phyloP scores from a whole-genome alignment of 2,113 vertebrate genomes.

The Albula glossodonta region DNA sequence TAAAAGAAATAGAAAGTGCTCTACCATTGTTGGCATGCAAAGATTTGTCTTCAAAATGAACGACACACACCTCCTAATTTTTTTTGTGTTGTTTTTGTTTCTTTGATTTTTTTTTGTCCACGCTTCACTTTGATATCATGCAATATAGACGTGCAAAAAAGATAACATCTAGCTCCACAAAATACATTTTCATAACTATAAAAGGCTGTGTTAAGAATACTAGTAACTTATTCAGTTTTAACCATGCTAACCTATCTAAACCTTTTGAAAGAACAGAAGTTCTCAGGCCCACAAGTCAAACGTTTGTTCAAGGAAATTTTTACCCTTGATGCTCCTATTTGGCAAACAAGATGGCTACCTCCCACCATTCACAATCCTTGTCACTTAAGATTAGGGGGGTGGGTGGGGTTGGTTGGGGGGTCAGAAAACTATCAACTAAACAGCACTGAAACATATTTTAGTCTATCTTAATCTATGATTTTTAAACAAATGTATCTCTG shows the following conservation, averaged over 20 bases:
- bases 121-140: slow-evolving; percentile 77
- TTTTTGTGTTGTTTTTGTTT: slow-evolving; percentile 57
- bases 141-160: slow-evolving; percentile 82
- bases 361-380: slow-evolving; percentile 40
- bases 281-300: slow-evolving; percentile 61
- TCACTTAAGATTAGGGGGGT: slow-evolving; percentile 47
- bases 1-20: slow-evolving; percentile 67
- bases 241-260: slow-evolving; percentile 67
- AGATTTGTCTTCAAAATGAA: slow-evolving; percentile 68
- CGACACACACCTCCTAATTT: slow-evolving; percentile 63
- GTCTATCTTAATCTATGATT: slow-evolving; percentile 26
- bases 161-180: slow-evolving; percentile 81
- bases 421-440: slow-evolving; percentile 55
- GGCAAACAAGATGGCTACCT: slow-evolving; percentile 54
- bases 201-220: slow-evolving; percentile 78
- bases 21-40: slow-evolving; percentile 71
- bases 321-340: slow-evolving; percentile 57
- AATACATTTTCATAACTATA: slow-evolving; percentile 80
- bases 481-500: slow-evolving; percentile 48
- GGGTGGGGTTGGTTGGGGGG: slow-evolving; percentile 43
- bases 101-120: slow-evolving; percentile 58
- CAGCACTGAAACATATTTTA: slow-evolving; percentile 49
- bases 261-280: slow-evolving; percentile 44
- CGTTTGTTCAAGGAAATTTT: slow-evolving; percentile 60
- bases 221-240: slow-evolving; percentile 73